Conservation (phyloP, 2,888 invertebrate species). For the Heliothis peltigera region DNA sequence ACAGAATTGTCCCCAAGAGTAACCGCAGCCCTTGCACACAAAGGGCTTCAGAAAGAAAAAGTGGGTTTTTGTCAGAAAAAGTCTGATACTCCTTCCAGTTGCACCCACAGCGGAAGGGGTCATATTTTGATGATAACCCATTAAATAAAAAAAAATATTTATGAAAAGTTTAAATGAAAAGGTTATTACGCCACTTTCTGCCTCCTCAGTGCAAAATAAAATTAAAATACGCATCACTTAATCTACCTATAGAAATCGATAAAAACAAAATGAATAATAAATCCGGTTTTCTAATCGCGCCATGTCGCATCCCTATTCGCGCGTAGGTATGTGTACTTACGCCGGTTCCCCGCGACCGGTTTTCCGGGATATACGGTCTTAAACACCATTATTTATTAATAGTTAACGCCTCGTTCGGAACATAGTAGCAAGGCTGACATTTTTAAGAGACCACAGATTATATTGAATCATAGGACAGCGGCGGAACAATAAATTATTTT, state of each 20-base stretch:
- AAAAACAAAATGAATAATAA: background rate
- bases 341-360: constrained; percentile 38
- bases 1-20: too few relatives aligned
- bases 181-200: too few relatives aligned
- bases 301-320: constrained; percentile 43
- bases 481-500: constrained; percentile 27
- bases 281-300: background rate
- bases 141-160: too few relatives aligned
- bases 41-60: too few relatives aligned
- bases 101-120: too few relatives aligned
- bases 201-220: too few relatives aligned
- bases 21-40: too few relatives aligned
- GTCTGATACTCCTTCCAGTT: too few relatives aligned
- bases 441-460: constrained; percentile 34
- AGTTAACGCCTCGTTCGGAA: constrained; percentile 42
- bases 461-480: constrained; percentile 27
- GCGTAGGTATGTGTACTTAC: constrained; percentile 29
- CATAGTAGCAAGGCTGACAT: constrained; percentile 23
- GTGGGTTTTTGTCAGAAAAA: too few relatives aligned
- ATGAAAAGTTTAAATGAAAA: too few relatives aligned
- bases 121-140: too few relatives aligned
- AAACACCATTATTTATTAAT: constrained; percentile 56
- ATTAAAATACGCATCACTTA: background rate
- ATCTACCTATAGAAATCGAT: background rate
- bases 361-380: constrained; percentile 36